Percentiles rank a stretch among this genome's conserved stretches.
Conservation (phyloP, 2,888 invertebrate species). For the Hetaerina titia region DNA sequence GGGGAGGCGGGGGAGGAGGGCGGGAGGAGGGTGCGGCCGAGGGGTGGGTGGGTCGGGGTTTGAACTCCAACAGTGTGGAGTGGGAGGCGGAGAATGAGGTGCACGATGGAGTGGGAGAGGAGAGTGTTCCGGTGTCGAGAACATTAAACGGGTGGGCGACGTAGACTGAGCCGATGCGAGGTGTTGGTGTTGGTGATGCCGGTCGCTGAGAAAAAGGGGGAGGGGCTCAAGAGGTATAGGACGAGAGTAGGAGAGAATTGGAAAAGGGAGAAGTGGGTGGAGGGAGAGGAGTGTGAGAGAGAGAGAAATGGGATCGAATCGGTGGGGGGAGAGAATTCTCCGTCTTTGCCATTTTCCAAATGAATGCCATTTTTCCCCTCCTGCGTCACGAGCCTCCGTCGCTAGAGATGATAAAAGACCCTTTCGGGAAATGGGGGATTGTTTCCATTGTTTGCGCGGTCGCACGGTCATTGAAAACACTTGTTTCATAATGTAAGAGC, state of each 20-base stretch:
- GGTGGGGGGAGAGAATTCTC: not conserved
- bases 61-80: not conserved
- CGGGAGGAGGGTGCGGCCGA: not conserved
- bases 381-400: not conserved
- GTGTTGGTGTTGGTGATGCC: conserved; percentile 1
- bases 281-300: not conserved
- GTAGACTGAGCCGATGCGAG: not conserved
- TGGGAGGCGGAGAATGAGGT: conserved; percentile 40
- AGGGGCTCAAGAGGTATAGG: not conserved
- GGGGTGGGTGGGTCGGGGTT: conserved; percentile 25
- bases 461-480: not conserved
- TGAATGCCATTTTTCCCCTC: conserved; percentile 37
- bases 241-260: not conserved
- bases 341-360: conserved; percentile 41
- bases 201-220: not conserved
- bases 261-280: not conserved
- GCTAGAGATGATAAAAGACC: conserved; percentile 15
- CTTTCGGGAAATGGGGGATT: not conserved
- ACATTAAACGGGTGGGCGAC: conserved; percentile 44
- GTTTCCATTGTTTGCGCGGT: conserved; percentile 1
- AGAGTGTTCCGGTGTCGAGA: conserved; percentile 49
- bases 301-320: conserved; percentile 4
- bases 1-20: not conserved
- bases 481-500: conserved; percentile 21
- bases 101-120: conserved; percentile 48